These are phyloP conservation scores for Acestrorhynchus altus DNA, from an alignment of 2,797 vertebrate species.

Conservation along the genomic window DNA sequence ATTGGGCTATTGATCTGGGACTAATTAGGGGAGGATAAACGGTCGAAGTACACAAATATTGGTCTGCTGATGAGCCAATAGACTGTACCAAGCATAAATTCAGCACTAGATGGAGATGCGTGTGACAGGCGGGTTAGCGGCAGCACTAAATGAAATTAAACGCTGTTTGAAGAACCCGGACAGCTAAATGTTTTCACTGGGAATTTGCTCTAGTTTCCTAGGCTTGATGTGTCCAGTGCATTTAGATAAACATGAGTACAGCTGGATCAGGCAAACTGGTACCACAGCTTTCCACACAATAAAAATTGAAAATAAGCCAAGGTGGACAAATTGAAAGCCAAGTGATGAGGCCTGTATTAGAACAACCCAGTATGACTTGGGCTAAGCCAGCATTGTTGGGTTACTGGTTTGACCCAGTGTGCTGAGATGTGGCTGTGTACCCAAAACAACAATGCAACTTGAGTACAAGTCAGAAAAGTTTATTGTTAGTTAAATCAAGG, in stretches of 20 bases:
- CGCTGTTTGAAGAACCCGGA: conserved; percentile 48
- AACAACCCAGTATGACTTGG: too few relatives aligned
- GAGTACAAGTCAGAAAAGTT: too few relatives aligned
- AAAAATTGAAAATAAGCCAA: too few relatives aligned
- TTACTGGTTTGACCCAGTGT: too few relatives aligned
- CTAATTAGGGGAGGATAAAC: conserved; percentile 85
- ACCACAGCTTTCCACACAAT: neutral
- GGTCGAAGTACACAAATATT: conserved; percentile 79
- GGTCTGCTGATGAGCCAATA: conserved; percentile 77
- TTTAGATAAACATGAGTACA: neutral
- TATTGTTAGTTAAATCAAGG: too few relatives aligned
- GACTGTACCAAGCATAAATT: conserved; percentile 75
- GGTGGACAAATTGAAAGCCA: too few relatives aligned
- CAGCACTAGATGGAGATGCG: conserved; percentile 64
- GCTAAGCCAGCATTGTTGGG: too few relatives aligned
- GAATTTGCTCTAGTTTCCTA: conserved; percentile 44
- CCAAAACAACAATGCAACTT: too few relatives aligned
- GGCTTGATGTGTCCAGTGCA: conserved; percentile 11
- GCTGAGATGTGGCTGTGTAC: too few relatives aligned
- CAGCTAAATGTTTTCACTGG: conserved; percentile 53
- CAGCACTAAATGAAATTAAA: conserved; percentile 61
- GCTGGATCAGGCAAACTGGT: neutral
- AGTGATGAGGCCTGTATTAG: too few relatives aligned
- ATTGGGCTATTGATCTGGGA: conserved; percentile 83
- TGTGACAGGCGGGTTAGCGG: conserved; percentile 53